Conservation (phyloP, 2,888 invertebrate species). For the Ametastegia equiseti region DNA sequence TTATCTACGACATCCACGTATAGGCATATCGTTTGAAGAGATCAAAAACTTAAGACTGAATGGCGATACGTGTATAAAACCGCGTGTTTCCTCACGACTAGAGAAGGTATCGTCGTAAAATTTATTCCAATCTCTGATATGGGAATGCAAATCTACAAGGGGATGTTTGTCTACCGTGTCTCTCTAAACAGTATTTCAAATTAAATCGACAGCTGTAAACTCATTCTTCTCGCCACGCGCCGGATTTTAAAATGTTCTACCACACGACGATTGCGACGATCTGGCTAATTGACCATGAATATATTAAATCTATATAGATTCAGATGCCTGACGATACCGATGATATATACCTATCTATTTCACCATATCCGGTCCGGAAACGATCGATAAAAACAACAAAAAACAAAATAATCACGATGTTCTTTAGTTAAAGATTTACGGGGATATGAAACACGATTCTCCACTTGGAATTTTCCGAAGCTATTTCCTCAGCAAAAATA, state of each 20-base stretch:
- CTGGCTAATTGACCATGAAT: constrained; percentile 44
- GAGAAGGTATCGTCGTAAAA: neutral
- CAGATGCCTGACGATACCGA: constrained; percentile 17
- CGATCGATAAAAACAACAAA: neutral
- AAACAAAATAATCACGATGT: neutral
- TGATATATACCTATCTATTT: constrained; percentile 18
- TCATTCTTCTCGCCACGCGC: neutral
- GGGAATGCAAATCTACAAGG: constrained; percentile 27
- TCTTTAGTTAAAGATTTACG: neutral
- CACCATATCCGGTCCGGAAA: neutral
- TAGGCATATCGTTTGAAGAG: neutral
- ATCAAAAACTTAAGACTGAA: neutral
- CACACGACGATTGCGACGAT: neutral
- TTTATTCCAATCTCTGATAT: constrained; percentile 37
- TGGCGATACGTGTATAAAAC: no score
- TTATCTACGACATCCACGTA: constrained; percentile 16
- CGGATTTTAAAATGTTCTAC: neutral
- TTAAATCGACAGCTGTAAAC: constrained; percentile 43
- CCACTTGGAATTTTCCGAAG: no score
- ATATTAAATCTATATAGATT: constrained; percentile 17
- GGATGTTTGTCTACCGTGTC: constrained; percentile 32
- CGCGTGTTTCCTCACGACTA: neutral
- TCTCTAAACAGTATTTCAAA: constrained; percentile 10
- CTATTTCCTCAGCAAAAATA: no score
- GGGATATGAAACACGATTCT: neutral